phyloP scores from a whole-genome alignment of 1,140 invertebrate genomes.

The Sminthurinus signatus region DNA sequence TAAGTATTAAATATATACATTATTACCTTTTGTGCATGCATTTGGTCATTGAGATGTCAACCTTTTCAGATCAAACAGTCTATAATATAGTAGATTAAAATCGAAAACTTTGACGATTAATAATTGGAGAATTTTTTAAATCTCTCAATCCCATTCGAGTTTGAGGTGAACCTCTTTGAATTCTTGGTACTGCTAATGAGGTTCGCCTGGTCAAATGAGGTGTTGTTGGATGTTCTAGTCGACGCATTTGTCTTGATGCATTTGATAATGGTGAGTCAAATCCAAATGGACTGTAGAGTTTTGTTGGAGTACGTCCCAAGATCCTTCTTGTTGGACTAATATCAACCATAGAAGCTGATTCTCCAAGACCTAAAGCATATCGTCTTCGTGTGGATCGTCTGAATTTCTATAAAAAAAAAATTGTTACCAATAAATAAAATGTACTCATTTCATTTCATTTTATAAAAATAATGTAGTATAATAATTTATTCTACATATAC shows the following conservation, averaged over 20 bases:
- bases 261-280: conserved; percentile 32
- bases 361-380: conserved; percentile 47
- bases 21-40: too few relatives aligned
- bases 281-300: conserved; percentile 58
- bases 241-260: neutral
- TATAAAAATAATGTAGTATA: too few relatives aligned
- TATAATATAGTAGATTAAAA: neutral
- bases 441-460: too few relatives aligned
- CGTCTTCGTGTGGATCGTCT: conserved; percentile 53
- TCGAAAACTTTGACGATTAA: neutral
- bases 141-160: neutral
- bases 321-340: conserved; percentile 47
- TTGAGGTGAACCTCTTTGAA: neutral
- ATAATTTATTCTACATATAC: too few relatives aligned
- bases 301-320: conserved; percentile 57
- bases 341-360: conserved; percentile 50
- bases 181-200: neutral
- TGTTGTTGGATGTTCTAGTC: conserved; percentile 2
- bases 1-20: too few relatives aligned
- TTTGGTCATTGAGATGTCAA: too few relatives aligned
- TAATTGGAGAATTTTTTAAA: neutral
- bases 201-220: conserved; percentile 9
- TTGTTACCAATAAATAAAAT: too few relatives aligned
- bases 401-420: conserved; percentile 48
- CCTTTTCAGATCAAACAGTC: too few relatives aligned